Conservation (phyloP, 2,113 vertebrate genomes). For the Istiophorus platypterus region DNA sequence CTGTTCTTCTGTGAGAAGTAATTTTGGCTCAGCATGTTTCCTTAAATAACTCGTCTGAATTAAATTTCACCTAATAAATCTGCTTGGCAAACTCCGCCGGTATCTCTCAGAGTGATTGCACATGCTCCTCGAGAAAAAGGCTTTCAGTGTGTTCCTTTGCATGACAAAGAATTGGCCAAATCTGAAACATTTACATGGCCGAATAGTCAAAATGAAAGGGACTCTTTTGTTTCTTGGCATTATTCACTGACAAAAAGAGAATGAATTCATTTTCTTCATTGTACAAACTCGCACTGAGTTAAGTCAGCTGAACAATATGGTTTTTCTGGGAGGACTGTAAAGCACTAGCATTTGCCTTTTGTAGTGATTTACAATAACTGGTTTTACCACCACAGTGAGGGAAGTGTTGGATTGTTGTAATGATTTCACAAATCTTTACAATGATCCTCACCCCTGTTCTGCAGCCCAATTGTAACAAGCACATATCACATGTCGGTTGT, state of each 20-base stretch:
- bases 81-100: slow-evolving; percentile 33
- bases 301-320: slow-evolving; percentile 35
- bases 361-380: slow-evolving; percentile 33
- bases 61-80: slow-evolving; percentile 66
- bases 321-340: background rate
- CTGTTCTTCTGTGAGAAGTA: slow-evolving; percentile 28
- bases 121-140: slow-evolving; percentile 39
- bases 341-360: slow-evolving; percentile 24
- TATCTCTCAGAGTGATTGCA: slow-evolving; percentile 53
- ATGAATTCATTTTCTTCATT: slow-evolving; percentile 39
- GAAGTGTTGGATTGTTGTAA: slow-evolving; percentile 26
- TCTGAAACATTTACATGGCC: slow-evolving; percentile 67
- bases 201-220: slow-evolving; percentile 62
- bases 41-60: slow-evolving; percentile 57
- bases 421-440: slow-evolving; percentile 48
- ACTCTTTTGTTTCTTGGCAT: slow-evolving; percentile 59
- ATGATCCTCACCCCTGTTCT: slow-evolving; percentile 33
- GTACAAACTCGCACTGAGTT: slow-evolving; percentile 47
- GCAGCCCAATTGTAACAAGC: slow-evolving; percentile 30
- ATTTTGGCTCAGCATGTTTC: slow-evolving; percentile 37
- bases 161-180: slow-evolving; percentile 67
- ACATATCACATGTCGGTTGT: slow-evolving; percentile 45
- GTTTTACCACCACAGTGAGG: slow-evolving; percentile 22
- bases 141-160: slow-evolving; percentile 60
- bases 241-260: slow-evolving; percentile 44